phyloP scores from a whole-genome alignment of 1,140 invertebrate species.

The Drosophila bocki region DNA sequence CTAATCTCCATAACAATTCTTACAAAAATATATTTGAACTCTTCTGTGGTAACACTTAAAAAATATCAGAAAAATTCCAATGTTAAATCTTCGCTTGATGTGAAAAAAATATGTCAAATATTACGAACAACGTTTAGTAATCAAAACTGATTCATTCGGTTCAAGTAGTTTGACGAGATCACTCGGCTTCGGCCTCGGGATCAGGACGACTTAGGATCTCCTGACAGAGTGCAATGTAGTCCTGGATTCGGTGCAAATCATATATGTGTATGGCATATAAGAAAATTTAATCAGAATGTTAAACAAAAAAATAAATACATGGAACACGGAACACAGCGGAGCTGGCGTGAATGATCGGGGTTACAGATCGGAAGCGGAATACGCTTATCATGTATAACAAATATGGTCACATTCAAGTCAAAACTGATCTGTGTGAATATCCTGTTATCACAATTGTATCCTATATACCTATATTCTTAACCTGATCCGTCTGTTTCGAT shows the following conservation, averaged over 20 bases:
- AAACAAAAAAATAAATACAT: constrained; percentile 20
- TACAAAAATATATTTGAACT: constrained; percentile 14
- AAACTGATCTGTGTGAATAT: background rate
- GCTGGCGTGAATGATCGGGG: background rate
- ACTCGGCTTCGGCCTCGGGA: constrained; percentile 80
- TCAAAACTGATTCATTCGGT: background rate
- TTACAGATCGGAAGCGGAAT: background rate
- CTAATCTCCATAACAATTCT: constrained; percentile 3
- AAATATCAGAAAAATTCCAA: background rate
- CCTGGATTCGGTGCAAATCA: constrained; percentile 53
- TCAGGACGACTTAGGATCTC: constrained; percentile 83
- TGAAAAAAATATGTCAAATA: background rate
- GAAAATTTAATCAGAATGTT: constrained; percentile 27
- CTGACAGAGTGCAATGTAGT: constrained; percentile 84
- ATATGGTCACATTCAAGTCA: constrained; percentile 5
- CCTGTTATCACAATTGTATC: background rate
- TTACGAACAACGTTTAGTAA: constrained; percentile 4
- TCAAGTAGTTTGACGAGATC: constrained; percentile 12
- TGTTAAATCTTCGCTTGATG: background rate
- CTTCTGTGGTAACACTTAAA: background rate
- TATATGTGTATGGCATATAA: constrained; percentile 14
- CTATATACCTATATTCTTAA: background rate
- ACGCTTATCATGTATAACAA: background rate
- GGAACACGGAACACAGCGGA: constrained; percentile 19
- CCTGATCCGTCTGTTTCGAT: too few species aligned